Evolutionary conservation across 2,113 vertebrate genomes (phyloP), one percentile per base, ranked within the genome.

Genomic region (Pristiophorus japonicus): DNA sequence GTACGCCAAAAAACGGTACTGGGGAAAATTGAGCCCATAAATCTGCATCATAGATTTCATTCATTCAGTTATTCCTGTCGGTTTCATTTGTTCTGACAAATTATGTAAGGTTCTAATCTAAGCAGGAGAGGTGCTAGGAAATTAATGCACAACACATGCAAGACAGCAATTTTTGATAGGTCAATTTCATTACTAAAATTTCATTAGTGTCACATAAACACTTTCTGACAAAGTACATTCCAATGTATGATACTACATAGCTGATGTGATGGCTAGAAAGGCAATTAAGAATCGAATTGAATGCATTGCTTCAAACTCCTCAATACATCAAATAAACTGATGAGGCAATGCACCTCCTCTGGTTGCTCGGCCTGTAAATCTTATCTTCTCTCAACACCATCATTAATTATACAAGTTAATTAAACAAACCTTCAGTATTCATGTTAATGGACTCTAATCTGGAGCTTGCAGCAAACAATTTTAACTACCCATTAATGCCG

Each of bases 21-120:
- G n/a, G n/a, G n/a, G n/a, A n/a, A n/a, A n/a, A n/a, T n/a, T n/a
- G n/a, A n/a, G n/a, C n/a, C n/a, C n/a, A n/a, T 45, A 66, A 67
- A 67, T 12, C n/a, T 12, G 18, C 67, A 94, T 92, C 14, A 62
- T 63, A 62, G 88, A 10, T 45, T 94, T 93, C 63, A 22, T 42
- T 94, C 38, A 94, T 94, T 94, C 92, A 94, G 51, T 87, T 27
- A 87, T 67, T 94, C 20, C 38, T 94, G 63, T 94, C 16, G 18
- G n/a, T 42, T 94, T 67, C 22, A 67, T 94, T 94, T 94, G 42
- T 27, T 67, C n/a, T 16, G 5, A 45, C 10, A 94, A 94, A 45
- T 11, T 87, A 67, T 11, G 4, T 18, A 45, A 65, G 0, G 18
- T 65, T 65, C n/a, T 18, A 63, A 93, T 66, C n/a, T 66, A 38